Conservation (phyloP, 2,888 invertebrate species). For the Pogonocherus hispidulus region DNA sequence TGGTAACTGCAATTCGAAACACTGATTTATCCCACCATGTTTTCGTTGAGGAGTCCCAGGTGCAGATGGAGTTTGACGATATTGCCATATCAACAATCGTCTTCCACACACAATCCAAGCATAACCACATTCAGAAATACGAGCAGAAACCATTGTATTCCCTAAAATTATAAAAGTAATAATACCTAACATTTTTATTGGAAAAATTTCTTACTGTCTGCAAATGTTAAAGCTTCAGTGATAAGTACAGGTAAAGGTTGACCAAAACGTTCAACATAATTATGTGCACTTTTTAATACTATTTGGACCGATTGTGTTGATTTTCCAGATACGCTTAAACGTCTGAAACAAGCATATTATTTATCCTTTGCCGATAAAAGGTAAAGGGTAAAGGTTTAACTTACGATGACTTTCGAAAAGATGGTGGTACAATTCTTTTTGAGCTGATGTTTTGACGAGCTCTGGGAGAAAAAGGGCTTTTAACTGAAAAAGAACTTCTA, state of each 20-base stretch:
- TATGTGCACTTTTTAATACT: slow-evolving; percentile 81
- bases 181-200: not conserved
- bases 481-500: slow-evolving; percentile 50
- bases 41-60: slow-evolving; percentile 69
- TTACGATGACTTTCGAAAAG: slow-evolving; percentile 65
- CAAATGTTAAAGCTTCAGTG: slow-evolving; percentile 88
- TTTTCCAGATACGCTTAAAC: slow-evolving; percentile 73
- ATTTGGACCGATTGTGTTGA: slow-evolving; percentile 81
- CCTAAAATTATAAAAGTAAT: slow-evolving; percentile 50
- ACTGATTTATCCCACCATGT: slow-evolving; percentile 71
- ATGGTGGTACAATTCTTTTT: slow-evolving; percentile 57
- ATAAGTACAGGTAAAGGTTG: slow-evolving; percentile 88
- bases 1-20: slow-evolving; percentile 88
- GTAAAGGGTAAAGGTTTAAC: slow-evolving; percentile 40
- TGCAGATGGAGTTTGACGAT: slow-evolving; percentile 68
- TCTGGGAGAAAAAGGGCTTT: slow-evolving; percentile 62
- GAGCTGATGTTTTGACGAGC: slow-evolving; percentile 57
- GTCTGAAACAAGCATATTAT: slow-evolving; percentile 60
- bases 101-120: slow-evolving; percentile 84
- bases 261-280: slow-evolving; percentile 85
- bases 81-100: slow-evolving; percentile 88
- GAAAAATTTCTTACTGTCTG: slow-evolving; percentile 72
- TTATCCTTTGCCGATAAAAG: not conserved
- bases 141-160: slow-evolving; percentile 69
- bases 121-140: slow-evolving; percentile 71